Evolutionary conservation across 2,113 vertebrate species (phyloP).

Genomic region (Centropristis striata): DNA sequence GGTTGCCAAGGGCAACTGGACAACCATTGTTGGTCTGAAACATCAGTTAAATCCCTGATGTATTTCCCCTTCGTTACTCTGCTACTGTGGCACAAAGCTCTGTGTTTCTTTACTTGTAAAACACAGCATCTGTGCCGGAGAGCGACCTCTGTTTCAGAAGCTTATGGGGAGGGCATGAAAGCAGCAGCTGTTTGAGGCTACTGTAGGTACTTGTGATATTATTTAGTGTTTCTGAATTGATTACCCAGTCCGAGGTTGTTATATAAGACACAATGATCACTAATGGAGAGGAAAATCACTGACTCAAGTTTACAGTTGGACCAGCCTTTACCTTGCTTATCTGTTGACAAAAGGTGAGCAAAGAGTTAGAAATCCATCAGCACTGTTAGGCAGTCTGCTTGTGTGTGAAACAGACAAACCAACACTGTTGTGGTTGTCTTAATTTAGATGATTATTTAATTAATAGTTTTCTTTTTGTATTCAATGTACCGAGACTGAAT

Average conservation of each 20-base stretch:
- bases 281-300: conserved; percentile 2
- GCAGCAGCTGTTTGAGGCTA: conserved; percentile 23
- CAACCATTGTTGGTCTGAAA: conserved; percentile 9
- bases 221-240: conserved; percentile 10
- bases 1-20: conserved; percentile 45
- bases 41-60: conserved; percentile 32
- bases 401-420: neutral
- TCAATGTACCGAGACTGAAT: neutral
- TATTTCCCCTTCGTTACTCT: conserved; percentile 22
- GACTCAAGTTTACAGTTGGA: neutral
- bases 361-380: neutral
- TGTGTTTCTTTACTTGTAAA: conserved; percentile 25
- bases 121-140: conserved; percentile 13
- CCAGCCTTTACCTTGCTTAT: neutral
- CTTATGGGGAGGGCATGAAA: conserved; percentile 14
- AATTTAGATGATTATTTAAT: neutral
- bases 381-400: neutral
- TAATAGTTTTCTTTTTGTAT: neutral
- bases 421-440: neutral
- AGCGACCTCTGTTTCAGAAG: conserved; percentile 20
- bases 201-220: neutral
- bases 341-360: neutral
- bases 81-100: conserved; percentile 21
- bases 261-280: neutral
- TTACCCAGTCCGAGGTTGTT: neutral